phyloP scores from a whole-genome alignment of 2,888 invertebrate species.

The Bibio marci region DNA sequence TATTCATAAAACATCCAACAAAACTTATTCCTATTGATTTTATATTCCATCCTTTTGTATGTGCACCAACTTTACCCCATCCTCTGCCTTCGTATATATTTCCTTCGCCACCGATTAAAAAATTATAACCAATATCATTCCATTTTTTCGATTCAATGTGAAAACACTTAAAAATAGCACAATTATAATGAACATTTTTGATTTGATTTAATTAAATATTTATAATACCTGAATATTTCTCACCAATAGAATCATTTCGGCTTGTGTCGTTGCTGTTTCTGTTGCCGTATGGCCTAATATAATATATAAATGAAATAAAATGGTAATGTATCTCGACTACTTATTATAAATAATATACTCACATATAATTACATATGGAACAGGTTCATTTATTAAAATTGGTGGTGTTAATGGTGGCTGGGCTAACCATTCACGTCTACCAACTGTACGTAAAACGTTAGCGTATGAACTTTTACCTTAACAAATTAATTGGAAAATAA shows the following conservation, averaged over 20 bases:
- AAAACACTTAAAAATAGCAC: constrained; percentile 19
- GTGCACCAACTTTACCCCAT: constrained; percentile 35
- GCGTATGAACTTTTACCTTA: too few relatives aligned
- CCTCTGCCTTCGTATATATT: constrained; percentile 37
- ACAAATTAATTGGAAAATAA: too few relatives aligned
- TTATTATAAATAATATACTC: constrained; percentile 13
- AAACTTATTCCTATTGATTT: constrained; percentile 33
- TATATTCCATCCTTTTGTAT: constrained; percentile 34
- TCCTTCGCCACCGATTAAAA: constrained; percentile 38
- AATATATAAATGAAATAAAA: neutral
- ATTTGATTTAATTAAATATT: neutral
- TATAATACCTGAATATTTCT: constrained; percentile 29
- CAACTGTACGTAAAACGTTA: constrained; percentile 18
- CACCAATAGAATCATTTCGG: constrained; percentile 30
- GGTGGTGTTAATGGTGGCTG: constrained; percentile 27
- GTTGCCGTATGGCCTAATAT: constrained; percentile 31
- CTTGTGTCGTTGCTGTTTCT: constrained; percentile 28
- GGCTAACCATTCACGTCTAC: constrained; percentile 31
- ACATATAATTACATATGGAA: constrained; percentile 33
- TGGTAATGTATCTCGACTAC: neutral
- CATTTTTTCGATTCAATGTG: constrained; percentile 34
- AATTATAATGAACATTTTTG: neutral
- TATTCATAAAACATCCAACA: constrained; percentile 34
- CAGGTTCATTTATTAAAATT: constrained; percentile 22
- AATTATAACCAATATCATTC: constrained; percentile 36